Evolutionary conservation across 2,797 vertebrate genomes (phyloP).

Genomic region (Apogon hyalosoma): DNA sequence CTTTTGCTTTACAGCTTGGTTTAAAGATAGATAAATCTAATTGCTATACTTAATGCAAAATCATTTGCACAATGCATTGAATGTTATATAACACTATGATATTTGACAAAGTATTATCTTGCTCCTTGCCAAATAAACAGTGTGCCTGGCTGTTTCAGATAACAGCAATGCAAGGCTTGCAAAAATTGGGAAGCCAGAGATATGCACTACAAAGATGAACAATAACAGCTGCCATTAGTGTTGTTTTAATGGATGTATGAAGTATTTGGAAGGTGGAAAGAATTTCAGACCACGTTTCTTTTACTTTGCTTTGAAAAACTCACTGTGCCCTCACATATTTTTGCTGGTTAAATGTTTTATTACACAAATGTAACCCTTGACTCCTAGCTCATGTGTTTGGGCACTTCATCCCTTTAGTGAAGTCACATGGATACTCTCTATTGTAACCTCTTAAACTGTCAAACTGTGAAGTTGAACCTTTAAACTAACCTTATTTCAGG

Average conservation of each 20-base stretch:
- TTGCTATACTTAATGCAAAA: conserved; percentile 8
- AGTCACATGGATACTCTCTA: no score
- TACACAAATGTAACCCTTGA: no score
- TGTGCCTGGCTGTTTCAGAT: conserved; percentile 6
- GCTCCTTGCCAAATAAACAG: conserved; percentile 1
- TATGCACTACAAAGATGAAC: background rate
- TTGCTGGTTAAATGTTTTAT: background rate
- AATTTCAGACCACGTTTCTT: conserved; percentile 2
- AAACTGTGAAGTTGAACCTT: no score
- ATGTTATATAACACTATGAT: background rate
- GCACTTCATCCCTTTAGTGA: no score
- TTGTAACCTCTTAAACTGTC: no score
- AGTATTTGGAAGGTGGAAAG: conserved; percentile 6
- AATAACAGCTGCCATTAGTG: background rate
- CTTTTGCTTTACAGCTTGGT: conserved; percentile 15
- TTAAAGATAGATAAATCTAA: conserved; percentile 20
- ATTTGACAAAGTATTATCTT: background rate
- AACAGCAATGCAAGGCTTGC: background rate
- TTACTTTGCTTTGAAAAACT: background rate
- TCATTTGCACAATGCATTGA: conserved; percentile 1
- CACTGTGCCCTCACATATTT: background rate
- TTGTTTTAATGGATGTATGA: background rate
- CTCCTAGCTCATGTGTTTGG: no score
- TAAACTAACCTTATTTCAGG: no score
- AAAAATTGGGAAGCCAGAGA: background rate